Base-by-base conservation (phyloP, 2,888 invertebrate genomes). In the Cyrtodaria siliqua region DNA sequence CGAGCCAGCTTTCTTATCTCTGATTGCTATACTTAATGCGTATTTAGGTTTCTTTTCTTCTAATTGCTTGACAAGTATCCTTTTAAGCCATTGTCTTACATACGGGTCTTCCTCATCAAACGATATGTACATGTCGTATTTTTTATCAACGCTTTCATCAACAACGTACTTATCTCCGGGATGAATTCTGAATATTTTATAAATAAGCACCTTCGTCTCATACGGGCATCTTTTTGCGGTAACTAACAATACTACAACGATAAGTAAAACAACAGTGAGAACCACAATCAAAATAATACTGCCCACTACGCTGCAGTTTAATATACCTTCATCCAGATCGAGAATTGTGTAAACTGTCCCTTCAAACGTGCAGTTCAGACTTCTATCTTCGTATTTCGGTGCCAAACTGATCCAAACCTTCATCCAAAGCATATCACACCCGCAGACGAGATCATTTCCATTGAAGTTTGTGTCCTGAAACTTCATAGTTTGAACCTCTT, bases 201-300 rank as follows among this genome's bases (percentile, higher is more conserved):
- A 83, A 1, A 82, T 42, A 4, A 83, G 40, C 9, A 85, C 85
- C 47, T 83, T 85, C 14, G 83, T 83, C 52, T 79, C 85, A 47
- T 83, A 85, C 6, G 85, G 85, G 67, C 85, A 85, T 38, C 74
- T 52, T 57, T 83, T 83, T 3, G 85, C 81, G 44, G 82, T 83
- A 6, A 85, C 42, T 14, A 79, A 61, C 27, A 75, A 52, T 6
- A 63, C 59, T 8, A 83, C 60, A 14, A 81, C 78, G 26, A 83
- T 27, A 12, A 67, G 53, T 0, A 81, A 20, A 3, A 81, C 69
- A 2, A 76, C 50, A 24, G 78, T 67, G 18, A 85, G 67, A 0
- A 76, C 66, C 0, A 82, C 60, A 0, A 78, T 71, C 14, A 85
- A 33, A 20, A 76, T 75, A 4, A 85, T 76, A 20, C 42, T 74